phyloP scores from a whole-genome alignment of 2,113 vertebrate species.

The Centropus bengalensis region DNA sequence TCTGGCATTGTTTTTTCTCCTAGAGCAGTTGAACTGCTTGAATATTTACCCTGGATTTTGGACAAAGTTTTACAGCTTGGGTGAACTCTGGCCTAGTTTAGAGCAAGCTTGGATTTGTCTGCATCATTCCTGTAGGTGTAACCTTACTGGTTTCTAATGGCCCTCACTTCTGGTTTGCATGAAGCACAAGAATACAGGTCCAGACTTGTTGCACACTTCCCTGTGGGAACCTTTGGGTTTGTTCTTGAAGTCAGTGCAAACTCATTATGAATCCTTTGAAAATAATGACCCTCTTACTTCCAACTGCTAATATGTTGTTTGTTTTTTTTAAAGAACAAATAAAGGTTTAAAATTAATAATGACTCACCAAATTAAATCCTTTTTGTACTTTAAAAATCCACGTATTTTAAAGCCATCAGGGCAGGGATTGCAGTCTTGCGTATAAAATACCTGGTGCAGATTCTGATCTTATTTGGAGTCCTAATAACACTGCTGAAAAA shows the following conservation, averaged over 20 bases:
- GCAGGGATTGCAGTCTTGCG: fast-evolving
- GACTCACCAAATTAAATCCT: neutral
- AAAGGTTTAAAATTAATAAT: neutral
- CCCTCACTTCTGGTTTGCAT: neutral
- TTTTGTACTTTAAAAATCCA: neutral
- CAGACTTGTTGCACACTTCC: neutral
- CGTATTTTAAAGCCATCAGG: neutral
- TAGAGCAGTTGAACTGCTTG: neutral
- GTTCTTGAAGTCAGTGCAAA: neutral
- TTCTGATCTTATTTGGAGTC: neutral
- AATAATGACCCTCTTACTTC: neutral
- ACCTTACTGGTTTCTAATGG: neutral
- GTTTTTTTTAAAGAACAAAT: neutral
- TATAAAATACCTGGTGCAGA: neutral
- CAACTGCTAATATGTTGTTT: neutral
- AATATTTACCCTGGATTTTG: neutral
- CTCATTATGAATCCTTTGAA: neutral
- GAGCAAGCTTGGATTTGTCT: neutral
- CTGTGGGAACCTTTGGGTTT: neutral
- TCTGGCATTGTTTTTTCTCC: neutral
- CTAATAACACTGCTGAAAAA: neutral
- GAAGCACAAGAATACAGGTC: neutral
- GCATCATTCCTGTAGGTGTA: neutral
- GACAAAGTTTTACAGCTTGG: neutral
- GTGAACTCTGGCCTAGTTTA: neutral